phyloP scores from a whole-genome alignment of 2,797 vertebrate genomes.

The Bucorvus abyssinicus region DNA sequence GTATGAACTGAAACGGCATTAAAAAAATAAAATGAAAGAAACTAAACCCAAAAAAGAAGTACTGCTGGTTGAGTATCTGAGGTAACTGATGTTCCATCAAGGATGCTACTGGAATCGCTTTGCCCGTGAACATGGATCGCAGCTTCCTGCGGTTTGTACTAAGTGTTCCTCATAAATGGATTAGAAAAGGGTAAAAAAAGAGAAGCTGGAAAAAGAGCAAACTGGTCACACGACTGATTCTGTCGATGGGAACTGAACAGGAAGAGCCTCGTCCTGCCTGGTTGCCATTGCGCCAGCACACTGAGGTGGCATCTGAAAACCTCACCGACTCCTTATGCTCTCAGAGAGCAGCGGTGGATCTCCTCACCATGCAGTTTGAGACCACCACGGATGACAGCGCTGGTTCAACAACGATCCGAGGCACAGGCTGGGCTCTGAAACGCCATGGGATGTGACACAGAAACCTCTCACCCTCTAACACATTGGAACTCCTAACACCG shows the following conservation, averaged over 20 bases:
- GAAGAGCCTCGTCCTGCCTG: background rate
- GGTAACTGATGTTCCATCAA: constrained; percentile 83
- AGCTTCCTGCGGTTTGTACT: constrained; percentile 74
- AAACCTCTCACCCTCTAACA: constrained; percentile 25
- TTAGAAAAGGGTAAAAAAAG: constrained; percentile 57
- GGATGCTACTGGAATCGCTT: constrained; percentile 75
- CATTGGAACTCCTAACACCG: background rate
- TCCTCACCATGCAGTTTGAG: background rate
- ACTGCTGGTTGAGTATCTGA: constrained; percentile 89
- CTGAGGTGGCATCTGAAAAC: background rate
- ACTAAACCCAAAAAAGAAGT: constrained; percentile 63
- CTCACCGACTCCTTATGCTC: background rate
- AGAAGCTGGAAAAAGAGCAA: constrained; percentile 55
- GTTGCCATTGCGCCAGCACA: background rate
- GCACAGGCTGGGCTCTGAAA: background rate
- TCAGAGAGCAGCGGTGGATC: too few relatives aligned
- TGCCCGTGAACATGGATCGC: constrained; percentile 57
- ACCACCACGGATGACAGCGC: background rate
- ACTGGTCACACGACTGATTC: background rate
- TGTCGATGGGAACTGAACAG: background rate
- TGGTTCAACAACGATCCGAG: background rate
- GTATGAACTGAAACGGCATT: constrained; percentile 76
- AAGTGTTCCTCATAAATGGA: constrained; percentile 66
- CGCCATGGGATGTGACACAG: background rate
- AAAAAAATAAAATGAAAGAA: constrained; percentile 39